These are phyloP conservation scores for Zoanthus sociatus DNA, from an alignment of 92 coral and sea anemone species.

Conservation along the genomic window DNA sequence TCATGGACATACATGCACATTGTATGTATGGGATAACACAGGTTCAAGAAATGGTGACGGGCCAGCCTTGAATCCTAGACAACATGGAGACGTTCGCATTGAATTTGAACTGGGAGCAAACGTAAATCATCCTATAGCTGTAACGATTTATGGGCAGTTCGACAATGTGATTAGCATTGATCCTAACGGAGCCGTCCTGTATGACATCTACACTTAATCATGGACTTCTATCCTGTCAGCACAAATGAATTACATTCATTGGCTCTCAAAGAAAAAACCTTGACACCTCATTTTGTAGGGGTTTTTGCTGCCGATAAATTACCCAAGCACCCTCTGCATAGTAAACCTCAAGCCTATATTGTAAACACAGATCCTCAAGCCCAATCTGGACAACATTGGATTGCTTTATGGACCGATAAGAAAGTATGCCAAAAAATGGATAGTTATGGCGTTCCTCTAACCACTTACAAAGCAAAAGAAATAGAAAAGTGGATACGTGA, in stretches of 20 bases:
- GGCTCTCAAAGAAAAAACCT: not conserved
- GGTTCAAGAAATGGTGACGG: slow-evolving; percentile 13
- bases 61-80: slow-evolving; percentile 15
- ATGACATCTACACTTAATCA: not conserved
- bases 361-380: slow-evolving; percentile 27
- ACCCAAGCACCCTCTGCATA: not conserved
- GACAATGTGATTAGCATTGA: not conserved
- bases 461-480: not conserved
- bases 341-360: not conserved
- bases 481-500: not conserved
- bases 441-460: slow-evolving; percentile 17
- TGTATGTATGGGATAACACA: slow-evolving; percentile 43
- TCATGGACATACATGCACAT: not conserved
- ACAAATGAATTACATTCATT: not conserved
- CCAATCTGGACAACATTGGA: not conserved
- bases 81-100: not conserved
- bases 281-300: not conserved
- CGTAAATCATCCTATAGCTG: not conserved
- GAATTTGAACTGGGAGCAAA: not conserved
- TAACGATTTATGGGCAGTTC: not conserved
- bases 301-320: slow-evolving; percentile 16
- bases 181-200: slow-evolving; percentile 18
- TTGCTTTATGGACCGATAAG: not conserved
- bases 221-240: not conserved
- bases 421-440: not conserved